Base-by-base conservation (phyloP, 2,888 invertebrate genomes). In the Syritta pipiens region DNA sequence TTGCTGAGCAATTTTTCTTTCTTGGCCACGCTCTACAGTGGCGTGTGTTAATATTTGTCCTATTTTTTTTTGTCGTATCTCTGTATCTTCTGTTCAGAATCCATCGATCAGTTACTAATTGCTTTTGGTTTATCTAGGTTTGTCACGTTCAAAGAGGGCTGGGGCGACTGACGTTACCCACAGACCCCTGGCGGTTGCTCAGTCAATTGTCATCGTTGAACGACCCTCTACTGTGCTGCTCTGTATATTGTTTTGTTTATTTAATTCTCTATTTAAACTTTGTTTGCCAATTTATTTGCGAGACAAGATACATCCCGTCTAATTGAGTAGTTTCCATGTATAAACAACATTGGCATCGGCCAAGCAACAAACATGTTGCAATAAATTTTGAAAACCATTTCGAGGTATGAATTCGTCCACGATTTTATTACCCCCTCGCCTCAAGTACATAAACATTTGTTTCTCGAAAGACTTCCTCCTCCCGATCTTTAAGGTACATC, bases 51-150 rank as follows among this genome's bases (percentile, higher is more conserved):
- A 44, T 49, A 46, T 44, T 20, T 44, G 62, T 75, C 79, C 65
- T 72, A 69, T 30, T 69, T 57, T 30, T 51, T 60, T 53, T 24
- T 12, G 48, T 76, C 76, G 44, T 82, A 63, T 60, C 67, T 81
- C 30, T 59, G 65, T 30, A 2, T 71, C 59, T 72, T 77, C 55
- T 28, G 42, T 75, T 59, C 51, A 28, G n/a, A 74, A 46, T 59
- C 62, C 79, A 82, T 82, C 75, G 82, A 81, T 81, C 81, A 79
- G 40, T 71, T 81, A 69, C 59, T 81, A 81, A 79, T 82, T 81
- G 62, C 60, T 72, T 79, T 71, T 71, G 69, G 67, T 72, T 62
- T 68, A 60, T 30, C 12, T 48, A 20, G 46, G 59, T 44, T 59
- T 69, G 20, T 4, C 14, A 69, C 19, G 53, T 63, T 19, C 19